phyloP scores from a whole-genome alignment of 2,797 vertebrate genomes.

The Coracias cyanogaster region DNA sequence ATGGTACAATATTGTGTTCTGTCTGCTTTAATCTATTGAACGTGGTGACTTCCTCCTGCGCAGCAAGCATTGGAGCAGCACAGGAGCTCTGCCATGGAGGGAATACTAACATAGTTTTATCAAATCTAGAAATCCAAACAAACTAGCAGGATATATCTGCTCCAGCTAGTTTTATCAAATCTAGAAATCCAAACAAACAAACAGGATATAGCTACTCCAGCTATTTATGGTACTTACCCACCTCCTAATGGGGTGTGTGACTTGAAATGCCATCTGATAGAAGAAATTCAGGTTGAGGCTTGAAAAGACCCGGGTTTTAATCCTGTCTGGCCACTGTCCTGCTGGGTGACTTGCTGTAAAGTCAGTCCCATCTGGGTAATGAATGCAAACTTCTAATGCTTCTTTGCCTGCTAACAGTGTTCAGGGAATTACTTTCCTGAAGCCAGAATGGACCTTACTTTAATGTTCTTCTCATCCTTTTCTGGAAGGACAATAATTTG shows the following conservation, averaged over 20 bases:
- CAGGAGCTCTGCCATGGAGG: not conserved
- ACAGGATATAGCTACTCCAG: not conserved
- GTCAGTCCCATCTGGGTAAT: not conserved
- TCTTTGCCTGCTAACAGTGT: not conserved
- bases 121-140: not conserved
- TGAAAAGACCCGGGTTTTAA: not conserved
- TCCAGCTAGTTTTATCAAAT: not conserved
- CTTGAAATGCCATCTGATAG: not conserved
- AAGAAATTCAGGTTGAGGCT: not conserved
- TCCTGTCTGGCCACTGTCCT: not conserved
- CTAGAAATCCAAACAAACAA: not conserved
- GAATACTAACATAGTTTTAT: not conserved
- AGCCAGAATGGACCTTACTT: not conserved
- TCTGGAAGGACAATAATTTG: not conserved
- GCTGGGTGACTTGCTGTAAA: not conserved
- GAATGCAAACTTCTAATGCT: not conserved
- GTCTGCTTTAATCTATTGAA: not conserved
- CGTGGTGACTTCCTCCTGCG: not conserved
- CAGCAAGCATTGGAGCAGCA: not conserved
- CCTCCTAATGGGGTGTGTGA: fast-evolving
- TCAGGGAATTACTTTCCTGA: not conserved
- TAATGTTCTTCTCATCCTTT: not conserved
- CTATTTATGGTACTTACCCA: not conserved
- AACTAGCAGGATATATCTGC: not conserved
- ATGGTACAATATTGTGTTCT: not conserved